Evolutionary conservation across 2,888 invertebrate genomes (phyloP).

Genomic region (Electrophaes corylata): DNA sequence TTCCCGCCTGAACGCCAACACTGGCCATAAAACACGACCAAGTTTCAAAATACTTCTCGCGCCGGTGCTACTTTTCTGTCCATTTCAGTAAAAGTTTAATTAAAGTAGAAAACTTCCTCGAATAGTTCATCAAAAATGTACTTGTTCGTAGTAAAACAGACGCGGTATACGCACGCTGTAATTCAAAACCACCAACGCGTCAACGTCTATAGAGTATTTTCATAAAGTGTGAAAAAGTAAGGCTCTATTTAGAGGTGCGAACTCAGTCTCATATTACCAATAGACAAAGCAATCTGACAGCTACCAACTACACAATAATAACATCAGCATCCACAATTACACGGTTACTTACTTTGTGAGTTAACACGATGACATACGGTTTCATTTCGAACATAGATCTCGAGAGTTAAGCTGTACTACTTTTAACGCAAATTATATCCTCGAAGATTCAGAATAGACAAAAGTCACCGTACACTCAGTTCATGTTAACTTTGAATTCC

Average conservation of each 20-base stretch:
- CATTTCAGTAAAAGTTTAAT: constrained; percentile 32
- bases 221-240: constrained; percentile 73
- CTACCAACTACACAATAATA: constrained; percentile 68
- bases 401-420: constrained; percentile 55
- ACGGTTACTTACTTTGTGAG: constrained; percentile 45
- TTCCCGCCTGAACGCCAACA: constrained; percentile 20
- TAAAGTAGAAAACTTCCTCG: constrained; percentile 27
- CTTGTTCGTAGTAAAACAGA: constrained; percentile 27
- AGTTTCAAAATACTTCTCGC: constrained; percentile 42
- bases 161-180: constrained; percentile 47
- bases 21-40: constrained; percentile 33
- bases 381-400: constrained; percentile 46
- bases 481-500: constrained; percentile 50
- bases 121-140: constrained; percentile 35
- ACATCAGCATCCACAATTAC: constrained; percentile 51
- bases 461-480: constrained; percentile 69
- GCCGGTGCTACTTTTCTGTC: constrained; percentile 27
- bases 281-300: constrained; percentile 58
- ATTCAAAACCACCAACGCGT: constrained; percentile 56
- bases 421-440: constrained; percentile 64
- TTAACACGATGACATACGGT: constrained; percentile 50
- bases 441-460: constrained; percentile 79
- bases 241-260: constrained; percentile 77
- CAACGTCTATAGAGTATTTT: constrained; percentile 59
- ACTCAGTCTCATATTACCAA: constrained; percentile 76